These are phyloP conservation scores for Caenorhabditis auriculariae DNA, from an alignment of 2,888 invertebrate species.

Conservation along the genomic window DNA sequence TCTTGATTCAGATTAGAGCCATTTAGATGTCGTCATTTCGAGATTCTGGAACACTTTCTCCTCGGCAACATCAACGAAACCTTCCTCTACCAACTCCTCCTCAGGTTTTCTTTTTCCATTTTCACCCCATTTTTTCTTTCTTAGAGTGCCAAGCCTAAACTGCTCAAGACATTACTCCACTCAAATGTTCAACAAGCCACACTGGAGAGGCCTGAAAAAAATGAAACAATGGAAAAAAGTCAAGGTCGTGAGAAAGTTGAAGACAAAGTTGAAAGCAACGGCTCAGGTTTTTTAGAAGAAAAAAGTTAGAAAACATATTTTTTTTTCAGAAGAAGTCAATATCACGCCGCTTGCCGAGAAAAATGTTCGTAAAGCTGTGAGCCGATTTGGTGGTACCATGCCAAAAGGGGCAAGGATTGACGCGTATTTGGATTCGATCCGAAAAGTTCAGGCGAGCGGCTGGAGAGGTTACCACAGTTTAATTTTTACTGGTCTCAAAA, in stretches of 20 bases:
- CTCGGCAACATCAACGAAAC: slow-evolving; percentile 20
- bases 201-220: neutral
- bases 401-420: slow-evolving; percentile 95
- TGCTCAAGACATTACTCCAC: slow-evolving; percentile 41
- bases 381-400: slow-evolving; percentile 87
- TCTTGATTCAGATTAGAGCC: neutral
- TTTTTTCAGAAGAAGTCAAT: slow-evolving; percentile 28
- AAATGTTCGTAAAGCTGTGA: slow-evolving; percentile 73
- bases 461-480: neutral
- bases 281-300: too few species aligned
- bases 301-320: too few species aligned
- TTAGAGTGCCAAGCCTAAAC: slow-evolving; percentile 48
- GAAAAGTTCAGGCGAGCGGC: slow-evolving; percentile 7
- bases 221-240: neutral
- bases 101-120: slow-evolving; percentile 24
- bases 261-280: neutral
- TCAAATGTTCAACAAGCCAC: slow-evolving; percentile 25
- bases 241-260: neutral
- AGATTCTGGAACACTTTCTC: slow-evolving; percentile 7
- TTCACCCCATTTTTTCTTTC: neutral
- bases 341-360: slow-evolving; percentile 49
- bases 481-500: too few species aligned
- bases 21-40: slow-evolving; percentile 22
- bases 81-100: slow-evolving; percentile 46
- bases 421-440: slow-evolving; percentile 87